Base-by-base conservation (phyloP, 2,113 vertebrate genomes). In the Chionis minor region DNA sequence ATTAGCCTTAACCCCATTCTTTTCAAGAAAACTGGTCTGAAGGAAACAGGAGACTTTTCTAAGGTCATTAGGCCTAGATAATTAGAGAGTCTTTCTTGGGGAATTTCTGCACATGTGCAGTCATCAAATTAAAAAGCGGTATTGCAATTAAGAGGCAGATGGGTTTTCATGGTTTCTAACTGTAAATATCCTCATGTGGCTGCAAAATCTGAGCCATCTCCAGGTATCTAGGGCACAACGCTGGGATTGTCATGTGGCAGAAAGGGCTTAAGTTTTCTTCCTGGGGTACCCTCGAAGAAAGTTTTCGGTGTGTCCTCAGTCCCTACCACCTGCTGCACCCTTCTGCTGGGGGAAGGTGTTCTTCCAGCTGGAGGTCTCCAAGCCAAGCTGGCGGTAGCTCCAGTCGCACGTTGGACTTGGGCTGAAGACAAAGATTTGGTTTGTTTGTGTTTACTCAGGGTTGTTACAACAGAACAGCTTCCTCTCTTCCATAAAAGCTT, bases 111-210 rank as follows among this genome's bases (percentile, higher is more conserved):
- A 47, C n/a, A 10, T 69, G 54, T 87, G 86, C 88, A 84, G 49
- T 61, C 79, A 83, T 81, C 67, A 52, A 66, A 95, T 95, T 86
- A 90, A 83, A 93, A 55, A 62, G 71, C 2, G 0, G 45, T 8
- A 10, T 73, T 56, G 32, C 91, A 92, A 79, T 96, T 86, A 93
- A 81, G 65, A 95, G 83, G 38, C 90, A 94, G 94, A 86, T 97
- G 96, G 95, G 10, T 56, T 92, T 96, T 90, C 75, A 75, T 91
- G 77, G 77, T 82, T 87, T 88, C 79, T 61, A 9, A 45, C 59
- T 67, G 71, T 82, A 86, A 90, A 66, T 81, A 77, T 86, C 89
- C 91, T 94, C 93, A 1, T 8, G 72, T 90, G 96, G 92, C 65
- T 40, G 88, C 85, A 38, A 51, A 78, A 70, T 38, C 2, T 0